Base-by-base conservation (phyloP, 2,888 invertebrate species). In the Cantharis lateralis region DNA sequence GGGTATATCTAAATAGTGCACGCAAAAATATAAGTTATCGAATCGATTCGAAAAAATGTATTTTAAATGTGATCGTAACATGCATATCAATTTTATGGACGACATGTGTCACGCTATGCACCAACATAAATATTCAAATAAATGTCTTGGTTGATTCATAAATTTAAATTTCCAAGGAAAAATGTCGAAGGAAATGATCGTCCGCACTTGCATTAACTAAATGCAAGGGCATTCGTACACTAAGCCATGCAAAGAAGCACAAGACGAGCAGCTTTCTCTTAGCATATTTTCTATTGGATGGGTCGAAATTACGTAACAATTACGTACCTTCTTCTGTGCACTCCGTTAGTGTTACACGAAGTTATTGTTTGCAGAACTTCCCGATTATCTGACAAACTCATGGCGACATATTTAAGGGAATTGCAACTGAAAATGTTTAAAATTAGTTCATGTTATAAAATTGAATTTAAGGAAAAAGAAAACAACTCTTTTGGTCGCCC, bases 351-450 rank as follows among this genome's bases (percentile, higher is more conserved):
- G 82, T 87, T 88, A 79, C 84, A 86, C 70, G 87, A 84, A 15
- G 86, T 87, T 68, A 88, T 88, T 9, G 87, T 85, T 81, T 88
- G 88, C 10, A 88, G 84, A 76, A 88, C 88, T 83, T 88, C 88
- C 72, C 88, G 82, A 80, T 84, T 85, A 80, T 87, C 86, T 66
- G 79, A 77, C 74, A 78, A 80, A 79, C 83, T 86, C 84, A 84
- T 84, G 72, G 62, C 76, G 64, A 66, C 76, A 78, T 78, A 61
- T 63, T 74, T 68, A 68, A 20, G 15, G 15, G 20, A 16, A 24
- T 66, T 66, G 64, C 64, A 66, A 66, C 64, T 66, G 24, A 66
- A 66, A 66, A 66, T 48, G 48, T 48, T 48, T 48, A 7, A 48
- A n/a, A 48, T 48, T 48, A 48, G 48, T 48, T 48, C 7, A 48